Conservation (phyloP, 2,888 invertebrate species). For the Coelogynopora nodosa region DNA sequence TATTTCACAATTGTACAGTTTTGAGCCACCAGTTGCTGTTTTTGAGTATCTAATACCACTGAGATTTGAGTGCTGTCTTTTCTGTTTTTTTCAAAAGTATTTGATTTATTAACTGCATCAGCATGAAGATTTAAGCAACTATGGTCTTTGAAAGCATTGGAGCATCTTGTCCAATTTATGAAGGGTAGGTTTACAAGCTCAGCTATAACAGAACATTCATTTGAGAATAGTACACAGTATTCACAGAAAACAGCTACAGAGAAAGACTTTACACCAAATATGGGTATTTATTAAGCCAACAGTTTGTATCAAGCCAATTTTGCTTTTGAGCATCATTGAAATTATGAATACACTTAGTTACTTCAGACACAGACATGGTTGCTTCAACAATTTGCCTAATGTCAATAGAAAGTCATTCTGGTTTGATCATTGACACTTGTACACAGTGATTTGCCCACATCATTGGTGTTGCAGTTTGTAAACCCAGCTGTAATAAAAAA, state of each 20-base stretch:
- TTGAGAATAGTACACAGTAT: slow-evolving; percentile 24
- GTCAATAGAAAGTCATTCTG: not conserved
- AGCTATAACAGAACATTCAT: slow-evolving; percentile 12
- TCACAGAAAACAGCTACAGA: slow-evolving; percentile 18
- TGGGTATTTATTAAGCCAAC: not conserved
- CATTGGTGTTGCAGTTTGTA: not conserved
- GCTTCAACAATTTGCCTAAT: not conserved
- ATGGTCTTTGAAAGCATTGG: slow-evolving; percentile 25
- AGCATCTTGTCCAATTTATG: slow-evolving; percentile 19
- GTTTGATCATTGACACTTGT: not conserved
- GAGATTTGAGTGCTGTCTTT: slow-evolving; percentile 11
- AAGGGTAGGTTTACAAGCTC: slow-evolving; percentile 2
- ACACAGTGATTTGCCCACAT: not conserved
- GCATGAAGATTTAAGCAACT: slow-evolving; percentile 19
- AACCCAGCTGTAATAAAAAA: not conserved
- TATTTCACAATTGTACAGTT: slow-evolving; percentile 27
- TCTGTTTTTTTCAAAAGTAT: slow-evolving; percentile 6
- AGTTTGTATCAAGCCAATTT: not conserved
- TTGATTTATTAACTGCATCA: slow-evolving; percentile 13
- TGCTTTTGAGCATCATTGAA: not conserved
- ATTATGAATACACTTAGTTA: not conserved
- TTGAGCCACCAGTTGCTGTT: slow-evolving; percentile 15
- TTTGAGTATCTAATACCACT: slow-evolving; percentile 12
- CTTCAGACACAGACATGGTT: not conserved
- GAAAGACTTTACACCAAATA: not conserved